A percentile compares a stretch with the other conserved stretches of the same genome.
Conservation (phyloP, 2,113 vertebrate genomes). For the Erythrolamprus reginae region DNA sequence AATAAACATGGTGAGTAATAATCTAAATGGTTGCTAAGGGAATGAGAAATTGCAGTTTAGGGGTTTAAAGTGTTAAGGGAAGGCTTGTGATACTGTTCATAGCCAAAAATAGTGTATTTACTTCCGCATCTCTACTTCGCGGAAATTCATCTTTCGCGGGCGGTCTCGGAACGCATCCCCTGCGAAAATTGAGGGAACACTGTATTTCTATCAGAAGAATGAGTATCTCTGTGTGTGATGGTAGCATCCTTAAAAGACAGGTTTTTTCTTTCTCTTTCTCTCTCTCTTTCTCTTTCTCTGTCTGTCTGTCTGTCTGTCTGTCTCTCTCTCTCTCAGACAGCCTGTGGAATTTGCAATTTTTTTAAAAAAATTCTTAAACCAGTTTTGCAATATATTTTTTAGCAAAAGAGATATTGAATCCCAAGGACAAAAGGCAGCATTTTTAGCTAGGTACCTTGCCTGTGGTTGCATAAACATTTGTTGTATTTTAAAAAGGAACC, state of each 20-base stretch:
- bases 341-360: not conserved
- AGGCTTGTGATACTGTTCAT: too few relatives aligned
- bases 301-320: too few relatives aligned
- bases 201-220: not conserved
- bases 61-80: too few relatives aligned
- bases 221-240: fast-evolving
- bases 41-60: too few relatives aligned
- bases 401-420: not conserved
- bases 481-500: slow-evolving; percentile 40
- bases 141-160: too few relatives aligned
- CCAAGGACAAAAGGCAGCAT: slow-evolving; percentile 1
- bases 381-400: not conserved
- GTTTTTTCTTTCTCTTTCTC: not conserved
- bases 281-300: too few relatives aligned
- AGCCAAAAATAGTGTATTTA: too few relatives aligned
- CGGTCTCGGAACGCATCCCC: too few relatives aligned
- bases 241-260: not conserved
- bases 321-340: not conserved
- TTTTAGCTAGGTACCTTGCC: not conserved
- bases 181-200: too few relatives aligned
- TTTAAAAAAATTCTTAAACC: not conserved
- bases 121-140: too few relatives aligned
- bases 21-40: too few relatives aligned
- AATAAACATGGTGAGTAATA: too few relatives aligned
- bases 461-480: not conserved